A percentile compares a stretch with the other conserved stretches of the same genome.
Conservation (phyloP, 2,113 vertebrate species). For the Oceanites oceanicus region DNA sequence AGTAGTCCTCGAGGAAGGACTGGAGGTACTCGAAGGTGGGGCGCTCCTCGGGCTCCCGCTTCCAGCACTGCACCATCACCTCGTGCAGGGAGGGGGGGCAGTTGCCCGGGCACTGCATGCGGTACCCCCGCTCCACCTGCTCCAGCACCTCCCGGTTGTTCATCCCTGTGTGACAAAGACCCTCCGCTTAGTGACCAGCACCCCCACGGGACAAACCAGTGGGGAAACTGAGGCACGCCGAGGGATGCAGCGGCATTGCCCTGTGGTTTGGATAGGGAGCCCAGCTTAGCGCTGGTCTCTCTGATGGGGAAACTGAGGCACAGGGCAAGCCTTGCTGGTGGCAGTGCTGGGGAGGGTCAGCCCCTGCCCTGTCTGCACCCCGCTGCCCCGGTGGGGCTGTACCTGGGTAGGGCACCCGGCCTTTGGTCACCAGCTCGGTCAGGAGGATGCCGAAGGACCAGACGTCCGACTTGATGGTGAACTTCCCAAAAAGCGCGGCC, state of each 20-base stretch:
- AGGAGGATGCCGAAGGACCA: conserved; percentile 98
- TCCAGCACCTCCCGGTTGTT: conserved; percentile 97
- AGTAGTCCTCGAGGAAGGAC: conserved; percentile 97
- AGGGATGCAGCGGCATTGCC: rapidly evolving
- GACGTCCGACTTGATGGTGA: conserved; percentile 97
- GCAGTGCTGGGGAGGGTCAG: not conserved
- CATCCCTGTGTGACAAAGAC: conserved; percentile 80
- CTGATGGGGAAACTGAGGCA: not conserved
- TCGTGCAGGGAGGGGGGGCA: conserved; percentile 91
- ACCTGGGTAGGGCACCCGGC: conserved; percentile 99
- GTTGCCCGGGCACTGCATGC: conserved; percentile 87
- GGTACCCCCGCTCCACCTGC: conserved; percentile 93
- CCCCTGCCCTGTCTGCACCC: not conserved
- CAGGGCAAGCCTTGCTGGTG: rapidly evolving
- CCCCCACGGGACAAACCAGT: rapidly evolving
- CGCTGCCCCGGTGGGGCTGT: not conserved
- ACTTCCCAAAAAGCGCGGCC: conserved; percentile 90
- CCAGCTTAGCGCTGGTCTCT: not conserved
- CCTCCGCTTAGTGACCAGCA: not conserved
- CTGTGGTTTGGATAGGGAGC: not conserved
- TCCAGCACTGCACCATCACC: conserved; percentile 95
- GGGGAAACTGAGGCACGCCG: not conserved
- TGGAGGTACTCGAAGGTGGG: conserved; percentile 98
- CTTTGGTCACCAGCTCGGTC: conserved; percentile 95
- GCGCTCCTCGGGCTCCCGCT: conserved; percentile 89